Conservation (phyloP, 2,888 invertebrate genomes). For the Agrilus mali region DNA sequence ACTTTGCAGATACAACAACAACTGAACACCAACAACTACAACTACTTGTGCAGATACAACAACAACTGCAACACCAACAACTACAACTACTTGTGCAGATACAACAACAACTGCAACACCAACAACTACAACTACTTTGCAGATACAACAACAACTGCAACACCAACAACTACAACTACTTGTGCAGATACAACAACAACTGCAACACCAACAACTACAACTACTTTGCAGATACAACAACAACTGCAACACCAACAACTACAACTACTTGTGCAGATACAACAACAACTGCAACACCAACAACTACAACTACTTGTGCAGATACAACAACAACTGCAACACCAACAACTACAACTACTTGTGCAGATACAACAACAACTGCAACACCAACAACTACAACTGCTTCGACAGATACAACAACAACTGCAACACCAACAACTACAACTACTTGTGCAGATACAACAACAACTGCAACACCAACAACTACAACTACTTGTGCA, state of each 20-base stretch:
- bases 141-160: background rate
- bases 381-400: constrained; percentile 1
- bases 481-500: background rate
- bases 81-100: background rate
- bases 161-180: constrained; percentile 1
- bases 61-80: constrained; percentile 2
- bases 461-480: background rate
- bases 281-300: background rate
- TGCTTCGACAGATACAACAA: background rate
- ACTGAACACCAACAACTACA: background rate
- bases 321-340: no score
- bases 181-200: background rate
- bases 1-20: no score
- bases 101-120: background rate
- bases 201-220: no score
- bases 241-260: background rate
- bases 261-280: no score
- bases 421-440: constrained; percentile 1
- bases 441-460: no score
- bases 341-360: background rate
- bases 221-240: background rate
- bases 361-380: no score
- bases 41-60: background rate
- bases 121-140: no score
- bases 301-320: no score